Evolutionary conservation across 2,113 vertebrate species (phyloP).

Genomic region (Ia io): DNA sequence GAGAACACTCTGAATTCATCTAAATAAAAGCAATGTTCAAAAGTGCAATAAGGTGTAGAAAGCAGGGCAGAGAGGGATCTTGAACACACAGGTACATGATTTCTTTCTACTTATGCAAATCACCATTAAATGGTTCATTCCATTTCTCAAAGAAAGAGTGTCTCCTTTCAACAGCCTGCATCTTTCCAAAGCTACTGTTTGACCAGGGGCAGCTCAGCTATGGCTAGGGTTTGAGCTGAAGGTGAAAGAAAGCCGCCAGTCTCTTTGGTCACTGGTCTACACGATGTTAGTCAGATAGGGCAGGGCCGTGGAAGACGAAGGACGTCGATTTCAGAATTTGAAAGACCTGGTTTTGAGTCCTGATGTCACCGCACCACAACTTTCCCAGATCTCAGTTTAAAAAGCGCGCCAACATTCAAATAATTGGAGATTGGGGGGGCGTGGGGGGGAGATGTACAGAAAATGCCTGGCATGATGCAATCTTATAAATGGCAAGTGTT

Average conservation of each 20-base stretch:
- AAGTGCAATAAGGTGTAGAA: constrained; percentile 50
- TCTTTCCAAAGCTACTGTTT: not conserved
- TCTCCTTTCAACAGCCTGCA: not conserved
- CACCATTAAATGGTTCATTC: not conserved
- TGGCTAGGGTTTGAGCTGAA: not conserved
- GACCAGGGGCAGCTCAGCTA: not conserved
- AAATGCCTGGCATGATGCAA: not conserved
- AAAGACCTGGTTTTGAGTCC: not conserved
- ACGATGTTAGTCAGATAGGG: not conserved
- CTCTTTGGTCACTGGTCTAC: not conserved
- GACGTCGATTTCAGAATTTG: not conserved
- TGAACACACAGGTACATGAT: not conserved
- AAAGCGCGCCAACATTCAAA: not conserved
- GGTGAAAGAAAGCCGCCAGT: not conserved
- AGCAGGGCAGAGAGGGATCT: constrained; percentile 41
- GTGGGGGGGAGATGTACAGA: not conserved
- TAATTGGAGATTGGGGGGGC: not conserved
- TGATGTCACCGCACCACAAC: not conserved
- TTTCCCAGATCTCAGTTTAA: not conserved
- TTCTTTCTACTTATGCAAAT: constrained; percentile 45
- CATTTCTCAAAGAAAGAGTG: constrained; percentile 2
- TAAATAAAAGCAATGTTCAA: constrained; percentile 72
- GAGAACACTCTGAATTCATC: constrained; percentile 73
- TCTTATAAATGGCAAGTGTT: not conserved
- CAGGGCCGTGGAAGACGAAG: not conserved